These are phyloP conservation scores for Monochamus saltuarius DNA, from an alignment of 1,140 invertebrate species.

Conservation along the genomic window DNA sequence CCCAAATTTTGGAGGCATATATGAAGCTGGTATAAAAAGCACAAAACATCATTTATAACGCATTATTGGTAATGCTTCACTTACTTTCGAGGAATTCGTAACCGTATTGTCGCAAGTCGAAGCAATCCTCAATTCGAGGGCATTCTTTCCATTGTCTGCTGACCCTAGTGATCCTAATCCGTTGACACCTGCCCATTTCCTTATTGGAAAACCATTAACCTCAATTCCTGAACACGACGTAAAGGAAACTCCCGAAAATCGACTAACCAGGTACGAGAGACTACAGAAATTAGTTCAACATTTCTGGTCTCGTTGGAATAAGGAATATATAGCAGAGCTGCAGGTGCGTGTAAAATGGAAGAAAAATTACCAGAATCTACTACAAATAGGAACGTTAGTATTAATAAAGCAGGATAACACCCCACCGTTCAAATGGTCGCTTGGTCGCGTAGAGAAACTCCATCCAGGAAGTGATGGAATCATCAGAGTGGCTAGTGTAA, in stretches of 20 bases:
- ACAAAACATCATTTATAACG: conserved; percentile 44
- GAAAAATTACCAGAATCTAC: no score
- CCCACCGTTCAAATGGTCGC: no score
- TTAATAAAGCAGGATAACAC: no score
- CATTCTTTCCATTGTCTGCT: conserved; percentile 34
- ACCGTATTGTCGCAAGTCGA: conserved; percentile 33
- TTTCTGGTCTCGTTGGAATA: conserved; percentile 35
- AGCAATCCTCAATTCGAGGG: conserved; percentile 42
- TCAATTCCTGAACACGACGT: conserved; percentile 40
- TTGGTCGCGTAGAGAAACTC: no score
- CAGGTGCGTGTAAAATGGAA: no score
- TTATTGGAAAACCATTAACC: conserved; percentile 43
- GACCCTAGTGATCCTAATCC: conserved; percentile 34
- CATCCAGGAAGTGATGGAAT: no score
- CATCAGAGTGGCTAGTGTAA: no score
- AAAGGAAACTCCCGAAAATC: conserved; percentile 5
- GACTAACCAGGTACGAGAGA: conserved; percentile 19
- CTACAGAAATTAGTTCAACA: no score
- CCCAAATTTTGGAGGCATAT: conserved; percentile 50
- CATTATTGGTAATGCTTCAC: conserved; percentile 29
- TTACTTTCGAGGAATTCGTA: conserved; percentile 41
- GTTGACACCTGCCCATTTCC: conserved; percentile 48
- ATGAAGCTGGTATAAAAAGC: conserved; percentile 48
- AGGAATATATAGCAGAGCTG: no score
- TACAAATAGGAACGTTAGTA: no score